These are phyloP conservation scores for Trachelus troglodyta DNA, from an alignment of 2,888 invertebrate species.

Conservation along the genomic window DNA sequence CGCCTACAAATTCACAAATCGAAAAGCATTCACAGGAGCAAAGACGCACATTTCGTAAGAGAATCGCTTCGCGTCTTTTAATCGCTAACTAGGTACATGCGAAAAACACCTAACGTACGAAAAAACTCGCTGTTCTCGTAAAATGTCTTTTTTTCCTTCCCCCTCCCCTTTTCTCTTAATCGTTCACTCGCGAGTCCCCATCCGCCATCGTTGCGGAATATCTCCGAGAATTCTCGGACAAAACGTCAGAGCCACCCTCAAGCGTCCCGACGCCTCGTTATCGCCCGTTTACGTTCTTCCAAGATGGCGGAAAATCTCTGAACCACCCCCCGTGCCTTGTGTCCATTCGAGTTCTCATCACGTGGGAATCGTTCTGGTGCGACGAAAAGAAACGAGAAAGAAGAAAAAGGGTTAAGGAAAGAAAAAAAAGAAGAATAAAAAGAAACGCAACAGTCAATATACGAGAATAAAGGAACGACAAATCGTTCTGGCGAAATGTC, in stretches of 20 bases:
- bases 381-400: background rate
- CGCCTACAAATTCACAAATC: background rate
- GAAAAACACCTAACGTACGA: slow-evolving; percentile 52
- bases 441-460: background rate
- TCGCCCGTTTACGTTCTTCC: background rate
- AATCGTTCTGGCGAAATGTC: background rate
- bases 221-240: background rate
- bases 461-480: background rate
- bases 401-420: background rate
- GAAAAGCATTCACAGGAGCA: background rate
- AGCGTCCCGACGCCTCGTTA: background rate
- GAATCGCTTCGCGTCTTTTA: slow-evolving; percentile 11
- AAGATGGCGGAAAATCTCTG: background rate
- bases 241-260: background rate
- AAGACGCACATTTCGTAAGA: background rate
- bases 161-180: background rate
- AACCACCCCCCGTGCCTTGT: background rate
- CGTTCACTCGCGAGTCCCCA: background rate
- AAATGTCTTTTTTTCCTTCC: slow-evolving; percentile 2
- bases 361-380: background rate
- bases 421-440: background rate
- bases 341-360: background rate
- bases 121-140: slow-evolving; percentile 32
- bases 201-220: background rate
- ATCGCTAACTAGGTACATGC: slow-evolving; percentile 48